These are phyloP conservation scores for Regulus satrapa DNA, from an alignment of 2,113 vertebrate species.

Conservation along the genomic window DNA sequence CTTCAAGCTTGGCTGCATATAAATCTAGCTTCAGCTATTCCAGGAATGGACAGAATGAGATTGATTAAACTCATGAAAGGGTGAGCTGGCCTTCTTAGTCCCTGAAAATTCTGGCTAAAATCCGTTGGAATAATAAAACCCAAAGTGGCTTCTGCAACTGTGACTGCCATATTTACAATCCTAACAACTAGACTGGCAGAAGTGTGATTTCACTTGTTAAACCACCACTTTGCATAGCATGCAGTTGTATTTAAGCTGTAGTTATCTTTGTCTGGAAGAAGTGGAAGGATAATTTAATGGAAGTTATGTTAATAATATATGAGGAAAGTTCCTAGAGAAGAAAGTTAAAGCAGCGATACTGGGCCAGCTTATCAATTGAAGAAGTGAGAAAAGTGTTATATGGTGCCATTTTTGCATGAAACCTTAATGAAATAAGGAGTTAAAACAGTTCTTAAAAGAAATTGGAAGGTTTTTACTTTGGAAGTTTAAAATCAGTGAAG, in stretches of 20 bases:
- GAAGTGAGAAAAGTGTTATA: background rate
- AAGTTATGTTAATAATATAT: background rate
- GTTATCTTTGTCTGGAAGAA: background rate
- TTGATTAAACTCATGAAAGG: background rate
- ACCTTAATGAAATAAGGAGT: background rate
- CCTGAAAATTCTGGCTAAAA: background rate
- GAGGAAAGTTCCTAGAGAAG: background rate
- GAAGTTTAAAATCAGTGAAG: background rate
- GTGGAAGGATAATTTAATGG: background rate
- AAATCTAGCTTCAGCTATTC: background rate
- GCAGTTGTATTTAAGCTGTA: background rate
- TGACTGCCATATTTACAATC: background rate
- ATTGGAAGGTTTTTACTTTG: background rate
- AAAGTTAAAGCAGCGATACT: background rate
- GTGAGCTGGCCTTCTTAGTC: background rate
- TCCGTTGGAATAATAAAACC: background rate
- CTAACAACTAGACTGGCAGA: background rate
- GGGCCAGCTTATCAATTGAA: background rate
- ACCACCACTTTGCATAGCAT: background rate
- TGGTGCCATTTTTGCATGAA: background rate
- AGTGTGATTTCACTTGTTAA: background rate
- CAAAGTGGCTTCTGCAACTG: background rate
- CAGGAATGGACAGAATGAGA: background rate
- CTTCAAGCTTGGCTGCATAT: background rate
- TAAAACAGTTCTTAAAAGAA: background rate